phyloP scores from a whole-genome alignment of 53 echinoderm and acorn worm species.

The Holothuria scabra region DNA sequence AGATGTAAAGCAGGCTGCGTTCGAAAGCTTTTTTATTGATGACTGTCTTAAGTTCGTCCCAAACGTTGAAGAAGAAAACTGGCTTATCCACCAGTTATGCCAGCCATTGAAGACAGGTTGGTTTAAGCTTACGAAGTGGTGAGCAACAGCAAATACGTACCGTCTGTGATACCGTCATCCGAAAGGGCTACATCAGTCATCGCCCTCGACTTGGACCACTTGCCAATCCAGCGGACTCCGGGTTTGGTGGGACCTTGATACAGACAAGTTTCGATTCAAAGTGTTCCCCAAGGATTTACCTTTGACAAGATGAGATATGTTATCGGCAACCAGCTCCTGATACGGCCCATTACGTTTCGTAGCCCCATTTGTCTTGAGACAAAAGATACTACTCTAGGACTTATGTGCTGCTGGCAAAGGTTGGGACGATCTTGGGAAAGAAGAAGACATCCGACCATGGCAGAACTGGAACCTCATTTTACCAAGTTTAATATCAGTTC shows the following conservation, averaged over 20 bases:
- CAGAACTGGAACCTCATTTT: conserved; percentile 49
- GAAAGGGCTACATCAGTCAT: conserved; percentile 59
- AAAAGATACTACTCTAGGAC: conserved; percentile 46
- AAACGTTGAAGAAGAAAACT: conserved; percentile 47
- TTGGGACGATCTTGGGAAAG: conserved; percentile 27
- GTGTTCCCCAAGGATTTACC: conserved; percentile 37
- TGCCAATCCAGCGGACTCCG: conserved; percentile 53
- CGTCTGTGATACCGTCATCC: conserved; percentile 53
- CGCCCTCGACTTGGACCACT: conserved; percentile 52
- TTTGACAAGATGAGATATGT: conserved; percentile 52
- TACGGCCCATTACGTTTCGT: conserved; percentile 74
- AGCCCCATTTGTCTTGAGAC: conserved; percentile 64
- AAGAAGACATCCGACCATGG: conserved; percentile 20
- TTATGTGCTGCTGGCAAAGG: conserved; percentile 5
- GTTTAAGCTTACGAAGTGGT: conserved; percentile 75
- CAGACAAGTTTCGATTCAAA: conserved; percentile 53
- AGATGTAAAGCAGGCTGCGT: conserved; percentile 41
- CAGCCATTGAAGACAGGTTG: conserved; percentile 59
- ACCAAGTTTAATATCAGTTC: conserved; percentile 26
- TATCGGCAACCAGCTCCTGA: conserved; percentile 63
- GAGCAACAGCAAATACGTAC: conserved; percentile 56
- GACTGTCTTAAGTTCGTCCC: conserved; percentile 64
- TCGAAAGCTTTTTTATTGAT: conserved; percentile 58
- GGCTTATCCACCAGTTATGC: conserved; percentile 46
- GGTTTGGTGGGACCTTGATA: conserved; percentile 53